phyloP scores from a whole-genome alignment of 2,113 vertebrate genomes.

The Aegithalos caudatus region DNA sequence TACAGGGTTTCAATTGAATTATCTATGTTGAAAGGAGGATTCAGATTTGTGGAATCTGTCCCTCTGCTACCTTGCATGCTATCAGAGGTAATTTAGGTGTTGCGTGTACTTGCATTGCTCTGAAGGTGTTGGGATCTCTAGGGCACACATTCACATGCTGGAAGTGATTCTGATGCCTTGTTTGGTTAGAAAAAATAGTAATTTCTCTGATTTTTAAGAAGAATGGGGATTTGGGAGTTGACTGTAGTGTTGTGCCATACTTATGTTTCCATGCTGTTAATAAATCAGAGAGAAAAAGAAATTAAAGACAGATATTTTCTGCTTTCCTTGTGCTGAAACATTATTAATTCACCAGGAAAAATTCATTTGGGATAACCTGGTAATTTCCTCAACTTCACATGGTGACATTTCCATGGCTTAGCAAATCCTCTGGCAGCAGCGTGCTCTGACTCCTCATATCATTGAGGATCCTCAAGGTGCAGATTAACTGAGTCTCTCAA shows the following conservation, averaged over 20 bases:
- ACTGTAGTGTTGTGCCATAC: not conserved
- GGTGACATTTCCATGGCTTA: constrained; percentile 7
- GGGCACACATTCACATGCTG: not conserved
- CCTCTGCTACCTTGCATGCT: not conserved
- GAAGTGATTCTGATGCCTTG: not conserved
- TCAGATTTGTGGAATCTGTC: not conserved
- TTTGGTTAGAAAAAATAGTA: not conserved
- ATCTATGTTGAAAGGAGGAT: not conserved
- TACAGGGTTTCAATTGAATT: not conserved
- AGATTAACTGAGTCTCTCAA: not conserved
- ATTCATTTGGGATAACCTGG: not conserved
- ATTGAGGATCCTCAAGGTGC: not conserved
- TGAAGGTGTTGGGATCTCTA: not conserved
- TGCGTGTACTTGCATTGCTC: not conserved
- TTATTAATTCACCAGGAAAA: constrained; percentile 15
- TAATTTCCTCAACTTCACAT: not conserved
- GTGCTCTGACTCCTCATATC: not conserved
- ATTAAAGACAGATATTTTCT: not conserved
- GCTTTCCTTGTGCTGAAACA: not conserved
- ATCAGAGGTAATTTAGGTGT: not conserved
- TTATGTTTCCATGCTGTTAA: not conserved
- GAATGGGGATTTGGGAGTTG: not conserved
- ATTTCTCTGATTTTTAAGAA: not conserved
- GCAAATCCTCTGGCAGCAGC: not conserved
- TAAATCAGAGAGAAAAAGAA: constrained; percentile 21